These are phyloP conservation scores for Buathra laborator DNA, from an alignment of 2,888 invertebrate species.

Conservation along the genomic window DNA sequence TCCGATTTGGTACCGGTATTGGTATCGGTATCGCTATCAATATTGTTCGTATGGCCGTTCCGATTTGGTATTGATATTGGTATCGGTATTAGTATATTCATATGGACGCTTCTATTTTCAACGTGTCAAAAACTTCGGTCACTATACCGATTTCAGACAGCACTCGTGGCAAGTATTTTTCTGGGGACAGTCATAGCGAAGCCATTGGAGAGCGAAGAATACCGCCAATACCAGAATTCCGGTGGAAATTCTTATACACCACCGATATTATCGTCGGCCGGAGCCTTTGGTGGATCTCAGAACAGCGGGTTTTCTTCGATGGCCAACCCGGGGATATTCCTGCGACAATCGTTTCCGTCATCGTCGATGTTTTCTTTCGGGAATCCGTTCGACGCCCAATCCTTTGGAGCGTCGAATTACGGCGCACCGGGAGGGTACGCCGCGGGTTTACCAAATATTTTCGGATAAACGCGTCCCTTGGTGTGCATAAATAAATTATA, in stretches of 20 bases:
- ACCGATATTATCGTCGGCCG: conserved; percentile 18
- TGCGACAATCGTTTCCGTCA: conserved; percentile 17
- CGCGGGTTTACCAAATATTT: conserved; percentile 36
- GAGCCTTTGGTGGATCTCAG: conserved; percentile 23
- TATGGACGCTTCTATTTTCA: too few relatives aligned
- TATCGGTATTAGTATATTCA: too few relatives aligned
- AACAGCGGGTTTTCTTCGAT: conserved; percentile 10
- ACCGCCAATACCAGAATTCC: conserved; percentile 40
- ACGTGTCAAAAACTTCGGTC: too few relatives aligned
- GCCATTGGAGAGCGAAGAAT: conserved; percentile 48
- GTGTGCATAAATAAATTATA: neutral
- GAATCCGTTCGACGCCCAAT: conserved; percentile 20
- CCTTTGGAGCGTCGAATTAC: conserved; percentile 18
- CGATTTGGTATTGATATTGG: too few relatives aligned
- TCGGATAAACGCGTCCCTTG: conserved; percentile 29
- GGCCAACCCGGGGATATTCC: conserved; percentile 1
- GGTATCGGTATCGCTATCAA: too few relatives aligned
- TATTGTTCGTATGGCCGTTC: too few relatives aligned
- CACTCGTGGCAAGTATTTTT: conserved; percentile 29
- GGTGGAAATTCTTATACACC: conserved; percentile 43
- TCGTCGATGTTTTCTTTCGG: conserved; percentile 31
- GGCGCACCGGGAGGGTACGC: conserved; percentile 15
- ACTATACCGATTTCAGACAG: conserved; percentile 20
- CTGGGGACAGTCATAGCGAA: conserved; percentile 22
- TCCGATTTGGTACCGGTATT: too few relatives aligned